phyloP scores from a whole-genome alignment of 1,140 invertebrate genomes.

The Amphibalanus amphitrite region DNA sequence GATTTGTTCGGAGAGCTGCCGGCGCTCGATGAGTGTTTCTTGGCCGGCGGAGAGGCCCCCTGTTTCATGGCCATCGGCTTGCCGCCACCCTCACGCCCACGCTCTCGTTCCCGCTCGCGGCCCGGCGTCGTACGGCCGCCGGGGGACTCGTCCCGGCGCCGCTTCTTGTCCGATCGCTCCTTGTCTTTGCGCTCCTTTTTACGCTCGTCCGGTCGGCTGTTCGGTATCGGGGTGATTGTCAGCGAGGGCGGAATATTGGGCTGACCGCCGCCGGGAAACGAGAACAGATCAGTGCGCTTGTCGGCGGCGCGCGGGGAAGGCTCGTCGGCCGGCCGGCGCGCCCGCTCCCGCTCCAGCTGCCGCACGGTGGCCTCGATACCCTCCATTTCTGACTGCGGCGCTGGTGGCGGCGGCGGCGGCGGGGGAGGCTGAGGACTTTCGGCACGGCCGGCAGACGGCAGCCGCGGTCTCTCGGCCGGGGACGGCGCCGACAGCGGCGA shows the following conservation, averaged over 20 bases:
- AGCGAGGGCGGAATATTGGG: background rate
- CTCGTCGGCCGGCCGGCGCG: background rate
- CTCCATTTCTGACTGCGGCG: background rate
- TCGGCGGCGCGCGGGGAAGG: background rate
- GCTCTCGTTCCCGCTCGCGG: background rate
- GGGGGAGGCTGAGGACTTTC: conserved; percentile 2
- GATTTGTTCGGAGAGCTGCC: background rate
- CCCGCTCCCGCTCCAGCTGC: background rate
- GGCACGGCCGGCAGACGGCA: background rate
- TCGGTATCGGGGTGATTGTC: background rate
- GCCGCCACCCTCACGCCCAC: background rate
- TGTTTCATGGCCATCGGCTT: background rate
- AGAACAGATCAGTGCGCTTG: background rate
- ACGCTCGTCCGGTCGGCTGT: background rate
- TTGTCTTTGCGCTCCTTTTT: background rate
- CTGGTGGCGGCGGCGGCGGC: background rate
- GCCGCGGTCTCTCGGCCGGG: background rate
- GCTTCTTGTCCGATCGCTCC: background rate
- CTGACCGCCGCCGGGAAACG: background rate
- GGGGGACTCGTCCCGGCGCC: background rate
- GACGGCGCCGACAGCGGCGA: too few species aligned
- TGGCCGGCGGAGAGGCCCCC: background rate
- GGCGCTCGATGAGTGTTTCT: background rate
- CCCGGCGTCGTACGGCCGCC: background rate
- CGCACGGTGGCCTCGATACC: conserved; percentile 3